A percentile compares a stretch with the other conserved stretches of the same genome.
These are phyloP conservation scores for Drosophila ercepeae DNA, from an alignment of 1,140 invertebrate species.

Conservation along the genomic window DNA sequence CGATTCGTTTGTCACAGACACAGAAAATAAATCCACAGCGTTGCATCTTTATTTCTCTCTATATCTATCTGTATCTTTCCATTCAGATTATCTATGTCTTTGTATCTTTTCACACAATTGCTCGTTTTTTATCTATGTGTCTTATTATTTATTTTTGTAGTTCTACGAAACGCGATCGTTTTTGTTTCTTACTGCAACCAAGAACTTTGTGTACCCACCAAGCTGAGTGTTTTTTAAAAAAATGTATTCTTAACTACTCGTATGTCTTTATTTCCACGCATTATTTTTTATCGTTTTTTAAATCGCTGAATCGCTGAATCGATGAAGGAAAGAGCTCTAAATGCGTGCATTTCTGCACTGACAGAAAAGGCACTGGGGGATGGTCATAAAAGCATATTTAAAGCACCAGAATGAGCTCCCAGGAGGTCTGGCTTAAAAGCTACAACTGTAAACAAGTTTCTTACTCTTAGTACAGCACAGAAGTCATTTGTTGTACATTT, in stretches of 20 bases:
- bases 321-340: background rate
- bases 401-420: slow-evolving; percentile 3
- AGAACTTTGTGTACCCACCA: background rate
- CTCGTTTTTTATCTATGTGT: slow-evolving; percentile 46
- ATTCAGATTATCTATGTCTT: slow-evolving; percentile 25
- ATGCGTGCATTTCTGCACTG: slow-evolving; percentile 13
- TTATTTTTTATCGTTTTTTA: background rate
- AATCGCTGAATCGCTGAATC: background rate
- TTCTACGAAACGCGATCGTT: slow-evolving; percentile 38
- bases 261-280: slow-evolving; percentile 31
- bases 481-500: slow-evolving; percentile 60
- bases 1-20: slow-evolving; percentile 34
- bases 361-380: background rate
- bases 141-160: slow-evolving; percentile 16
- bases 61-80: slow-evolving; percentile 32
- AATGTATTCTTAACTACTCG: slow-evolving; percentile 35
- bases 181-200: slow-evolving; percentile 38
- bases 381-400: background rate
- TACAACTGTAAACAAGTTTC: background rate
- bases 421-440: background rate
- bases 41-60: slow-evolving; percentile 32
- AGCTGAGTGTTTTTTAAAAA: slow-evolving; percentile 15
- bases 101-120: slow-evolving; percentile 45
- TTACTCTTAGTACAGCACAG: slow-evolving; percentile 3
- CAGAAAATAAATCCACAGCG: slow-evolving; percentile 37